A percentile compares a stretch with the other conserved stretches of the same genome.
Evolutionary conservation across 2,888 invertebrate genomes (phyloP).

Genomic region (Caradrina clavipalpis): DNA sequence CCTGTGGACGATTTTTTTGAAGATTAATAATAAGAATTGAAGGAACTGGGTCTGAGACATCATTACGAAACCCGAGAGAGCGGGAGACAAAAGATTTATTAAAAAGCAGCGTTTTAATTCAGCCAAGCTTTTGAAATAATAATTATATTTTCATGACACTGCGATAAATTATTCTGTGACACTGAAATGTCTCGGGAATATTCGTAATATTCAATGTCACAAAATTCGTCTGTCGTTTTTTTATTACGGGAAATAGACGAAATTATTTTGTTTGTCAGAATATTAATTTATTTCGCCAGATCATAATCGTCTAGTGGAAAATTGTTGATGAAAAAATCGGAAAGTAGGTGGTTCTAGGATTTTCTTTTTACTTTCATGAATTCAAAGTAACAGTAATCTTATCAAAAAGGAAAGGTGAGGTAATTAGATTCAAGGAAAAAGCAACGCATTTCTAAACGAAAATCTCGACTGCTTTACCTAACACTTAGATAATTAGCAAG

Average conservation of each 20-base stretch:
- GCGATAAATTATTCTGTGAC: constrained; percentile 28
- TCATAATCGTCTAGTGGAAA: constrained; percentile 1
- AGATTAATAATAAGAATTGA: neutral
- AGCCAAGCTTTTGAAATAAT: constrained; percentile 4
- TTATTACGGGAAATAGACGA: constrained; percentile 30
- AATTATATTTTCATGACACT: constrained; percentile 23
- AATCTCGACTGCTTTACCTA: constrained; percentile 56
- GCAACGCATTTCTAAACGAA: constrained; percentile 39
- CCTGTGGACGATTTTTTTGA: neutral
- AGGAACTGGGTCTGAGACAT: neutral
- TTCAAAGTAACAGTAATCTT: constrained; percentile 42
- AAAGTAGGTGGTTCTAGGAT: neutral
- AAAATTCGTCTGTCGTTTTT: constrained; percentile 23
- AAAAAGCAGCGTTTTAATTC: neutral
- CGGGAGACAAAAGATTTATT: neutral
- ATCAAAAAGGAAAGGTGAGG: constrained; percentile 41
- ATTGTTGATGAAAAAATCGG: neutral
- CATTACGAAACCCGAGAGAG: neutral
- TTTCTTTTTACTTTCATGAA: neutral
- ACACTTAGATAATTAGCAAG: constrained; percentile 57
- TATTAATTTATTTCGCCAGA: neutral
- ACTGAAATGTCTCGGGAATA: constrained; percentile 33
- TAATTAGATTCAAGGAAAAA: constrained; percentile 51
- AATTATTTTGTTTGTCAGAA: constrained; percentile 20
- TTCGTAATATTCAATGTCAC: constrained; percentile 40